Conservation (phyloP, 2,888 invertebrate species). For the Phaedon cochleariae region DNA sequence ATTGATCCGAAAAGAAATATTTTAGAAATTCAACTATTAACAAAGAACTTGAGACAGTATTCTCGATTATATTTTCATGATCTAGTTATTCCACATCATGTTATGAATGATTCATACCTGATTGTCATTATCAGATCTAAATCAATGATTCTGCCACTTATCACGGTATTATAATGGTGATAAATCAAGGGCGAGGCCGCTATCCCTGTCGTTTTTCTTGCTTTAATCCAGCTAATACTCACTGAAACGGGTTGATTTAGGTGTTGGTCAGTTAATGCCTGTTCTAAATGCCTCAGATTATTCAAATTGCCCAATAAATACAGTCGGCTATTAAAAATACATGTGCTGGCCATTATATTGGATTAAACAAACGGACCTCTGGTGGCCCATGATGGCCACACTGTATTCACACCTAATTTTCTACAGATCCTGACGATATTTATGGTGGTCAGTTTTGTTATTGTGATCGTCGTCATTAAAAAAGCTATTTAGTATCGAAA, state of each 20-base stretch:
- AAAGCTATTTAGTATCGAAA: no score
- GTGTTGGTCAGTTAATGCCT: conserved; percentile 46
- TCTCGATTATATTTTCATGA: no score
- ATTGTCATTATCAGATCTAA: not conserved
- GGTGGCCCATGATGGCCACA: conserved; percentile 24
- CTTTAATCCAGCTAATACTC: conserved; percentile 44
- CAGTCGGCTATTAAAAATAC: conserved; percentile 50
- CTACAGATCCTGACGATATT: not conserved
- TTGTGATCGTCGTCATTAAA: not conserved
- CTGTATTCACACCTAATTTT: conserved; percentile 22
- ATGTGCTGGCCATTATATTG: conserved; percentile 48
- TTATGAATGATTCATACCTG: not conserved
- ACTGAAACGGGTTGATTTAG: conserved; percentile 47
- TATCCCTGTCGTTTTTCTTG: conserved; percentile 43
- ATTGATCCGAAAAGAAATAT: no score
- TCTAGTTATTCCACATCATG: no score
- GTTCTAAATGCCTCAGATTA: conserved; percentile 51
- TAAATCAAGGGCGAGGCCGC: not conserved
- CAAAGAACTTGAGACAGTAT: no score
- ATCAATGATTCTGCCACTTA: not conserved
- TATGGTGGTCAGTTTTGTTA: conserved; percentile 13
- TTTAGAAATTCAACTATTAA: no score
- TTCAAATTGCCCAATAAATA: conserved; percentile 55
- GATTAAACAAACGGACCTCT: conserved; percentile 41
- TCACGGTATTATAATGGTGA: not conserved